Base-by-base conservation (phyloP, 1,140 invertebrate genomes). In the Aphelinus atriplicis region DNA sequence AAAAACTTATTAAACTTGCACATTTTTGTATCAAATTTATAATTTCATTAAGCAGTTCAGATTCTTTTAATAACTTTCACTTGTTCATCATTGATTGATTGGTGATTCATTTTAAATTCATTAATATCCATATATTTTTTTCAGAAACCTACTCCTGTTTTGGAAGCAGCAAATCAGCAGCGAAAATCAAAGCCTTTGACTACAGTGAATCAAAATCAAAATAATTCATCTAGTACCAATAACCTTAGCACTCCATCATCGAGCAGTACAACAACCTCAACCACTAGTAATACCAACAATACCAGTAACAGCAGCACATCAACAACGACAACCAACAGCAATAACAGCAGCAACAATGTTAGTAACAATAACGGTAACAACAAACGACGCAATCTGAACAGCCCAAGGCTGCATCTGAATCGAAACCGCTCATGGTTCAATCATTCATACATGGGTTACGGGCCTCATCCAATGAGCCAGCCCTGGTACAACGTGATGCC, bases 401-500 rank as follows among this genome's bases (percentile, higher is more conserved):
- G 85, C 77, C 85, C 84, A 43, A 80, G 85, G 58, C 70, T 81
- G 4, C 82, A 86, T 61, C 45, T 81, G 45, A 84, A 84, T 71
- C 78, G 84, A 80, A 86, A 85, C 81, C 85, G 85, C 73, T 84
- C 83, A 7, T 87, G 85, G 84, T 84, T 85, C 63, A 84, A 84
- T 72, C 84, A 85, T 74, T 84, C 84, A 55, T 85, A 84, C 50
- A 84, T 85, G 80, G 82, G 82, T 53, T 87, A 85, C 62, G 80
- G 81, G 66, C 81, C 83, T 56, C 85, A 83, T 72, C 82, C 84
- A 60, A 85, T 87, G 79, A 82, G 58, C 66, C 84, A 86, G 71
- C 82, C 83, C 1, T 87, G 86, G 86, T 87, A 84, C 77, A 86
- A 84, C 51, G 80, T 79, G 56, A 78, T 87, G 75, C 84, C 86